phyloP scores from a whole-genome alignment of 2,797 vertebrate species.

The Meriones psammophilus region DNA sequence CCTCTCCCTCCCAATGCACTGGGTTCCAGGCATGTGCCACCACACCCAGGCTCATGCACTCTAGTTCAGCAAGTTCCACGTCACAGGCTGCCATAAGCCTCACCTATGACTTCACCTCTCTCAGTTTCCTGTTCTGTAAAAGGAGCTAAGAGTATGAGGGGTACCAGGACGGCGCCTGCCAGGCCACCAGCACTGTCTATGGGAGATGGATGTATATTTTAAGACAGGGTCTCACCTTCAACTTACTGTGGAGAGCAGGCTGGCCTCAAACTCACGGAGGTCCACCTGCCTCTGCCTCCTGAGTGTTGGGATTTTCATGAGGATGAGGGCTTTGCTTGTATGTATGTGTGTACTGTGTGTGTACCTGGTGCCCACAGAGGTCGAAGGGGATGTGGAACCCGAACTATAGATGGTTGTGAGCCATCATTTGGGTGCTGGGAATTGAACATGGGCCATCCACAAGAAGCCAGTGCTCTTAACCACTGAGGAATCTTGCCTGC shows the following conservation, averaged over 20 bases:
- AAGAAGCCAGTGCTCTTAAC: background rate
- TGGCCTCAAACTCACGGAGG: background rate
- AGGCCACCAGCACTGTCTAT: background rate
- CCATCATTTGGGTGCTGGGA: background rate
- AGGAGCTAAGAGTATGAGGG: background rate
- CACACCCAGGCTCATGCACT: background rate
- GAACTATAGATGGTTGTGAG: background rate
- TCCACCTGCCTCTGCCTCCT: background rate
- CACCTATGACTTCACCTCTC: background rate
- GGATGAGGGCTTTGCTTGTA: background rate
- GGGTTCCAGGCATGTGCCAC: no score
- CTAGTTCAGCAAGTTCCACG: background rate
- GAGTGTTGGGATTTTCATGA: background rate
- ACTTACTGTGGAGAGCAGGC: background rate
- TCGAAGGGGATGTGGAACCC: background rate
- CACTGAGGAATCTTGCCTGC: background rate
- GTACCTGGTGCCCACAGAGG: background rate
- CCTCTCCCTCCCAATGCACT: background rate
- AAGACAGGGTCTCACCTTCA: background rate
- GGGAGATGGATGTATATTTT: background rate
- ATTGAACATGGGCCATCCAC: background rate
- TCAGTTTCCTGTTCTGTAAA: background rate
- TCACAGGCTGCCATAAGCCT: background rate
- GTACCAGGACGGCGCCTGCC: no score
- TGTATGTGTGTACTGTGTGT: background rate